phyloP scores from a whole-genome alignment of 2,113 vertebrate genomes.

The Pygoscelis antarcticus region DNA sequence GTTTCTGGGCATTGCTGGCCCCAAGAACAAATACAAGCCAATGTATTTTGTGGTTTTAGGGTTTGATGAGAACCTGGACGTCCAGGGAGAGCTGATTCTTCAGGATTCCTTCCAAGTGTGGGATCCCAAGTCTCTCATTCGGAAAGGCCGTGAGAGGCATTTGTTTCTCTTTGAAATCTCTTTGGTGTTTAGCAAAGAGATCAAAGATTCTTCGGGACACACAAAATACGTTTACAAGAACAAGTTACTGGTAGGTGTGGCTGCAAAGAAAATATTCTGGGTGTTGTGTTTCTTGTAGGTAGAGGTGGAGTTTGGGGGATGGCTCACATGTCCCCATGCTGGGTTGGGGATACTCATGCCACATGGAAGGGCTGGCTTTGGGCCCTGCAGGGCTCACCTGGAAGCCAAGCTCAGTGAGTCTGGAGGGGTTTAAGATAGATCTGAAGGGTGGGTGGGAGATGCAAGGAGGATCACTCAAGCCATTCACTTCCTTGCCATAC shows the following conservation, averaged over 20 bases:
- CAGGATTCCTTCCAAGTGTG: constrained; percentile 99
- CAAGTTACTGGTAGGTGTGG: constrained; percentile 90
- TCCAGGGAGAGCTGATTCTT: constrained; percentile 96
- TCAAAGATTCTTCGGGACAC: constrained; percentile 96
- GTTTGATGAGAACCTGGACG: constrained; percentile 96
- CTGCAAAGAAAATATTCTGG: neutral
- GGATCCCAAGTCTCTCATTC: constrained; percentile 97
- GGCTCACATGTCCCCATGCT: neutral
- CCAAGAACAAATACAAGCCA: neutral
- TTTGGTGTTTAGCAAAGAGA: constrained; percentile 97
- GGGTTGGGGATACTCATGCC: neutral
- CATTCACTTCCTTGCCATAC: neutral
- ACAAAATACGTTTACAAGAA: constrained; percentile 99
- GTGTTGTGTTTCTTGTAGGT: neutral
- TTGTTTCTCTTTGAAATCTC: constrained; percentile 99
- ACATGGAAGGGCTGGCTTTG: neutral
- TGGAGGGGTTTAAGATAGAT: neutral
- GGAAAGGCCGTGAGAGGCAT: constrained; percentile 95
- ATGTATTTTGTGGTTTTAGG: constrained; percentile 76
- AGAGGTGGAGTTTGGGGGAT: neutral
- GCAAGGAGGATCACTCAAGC: neutral
- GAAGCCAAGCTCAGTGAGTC: neutral
- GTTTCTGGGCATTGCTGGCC: neutral
- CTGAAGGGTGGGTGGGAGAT: neutral
- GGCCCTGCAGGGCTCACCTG: neutral